A percentile compares a stretch with the other conserved stretches of the same genome.
These are phyloP conservation scores for Thermophis baileyi DNA, from an alignment of 2,113 vertebrate genomes.

Conservation along the genomic window DNA sequence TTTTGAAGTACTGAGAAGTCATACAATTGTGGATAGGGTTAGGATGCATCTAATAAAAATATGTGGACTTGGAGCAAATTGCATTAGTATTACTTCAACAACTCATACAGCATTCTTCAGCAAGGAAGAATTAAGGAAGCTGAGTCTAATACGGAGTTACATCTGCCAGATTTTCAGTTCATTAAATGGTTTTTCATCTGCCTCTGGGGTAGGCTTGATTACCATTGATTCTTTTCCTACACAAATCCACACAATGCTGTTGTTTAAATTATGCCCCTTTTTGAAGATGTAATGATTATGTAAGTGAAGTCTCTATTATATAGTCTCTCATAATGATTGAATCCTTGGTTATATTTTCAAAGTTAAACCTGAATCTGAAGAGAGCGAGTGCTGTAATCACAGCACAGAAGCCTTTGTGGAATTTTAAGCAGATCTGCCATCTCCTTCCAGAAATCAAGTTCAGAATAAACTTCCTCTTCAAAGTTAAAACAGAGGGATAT, in stretches of 20 bases:
- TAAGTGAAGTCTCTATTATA: neutral
- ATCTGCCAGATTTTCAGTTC: fast-evolving
- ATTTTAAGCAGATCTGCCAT: neutral
- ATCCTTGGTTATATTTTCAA: neutral
- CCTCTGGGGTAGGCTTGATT: constrained; percentile 36
- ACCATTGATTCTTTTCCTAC: neutral
- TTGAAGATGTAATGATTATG: neutral
- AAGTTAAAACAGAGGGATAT: neutral
- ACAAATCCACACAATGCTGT: neutral
- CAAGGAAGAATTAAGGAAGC: neutral
- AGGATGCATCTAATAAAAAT: neutral
- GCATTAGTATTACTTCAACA: neutral
- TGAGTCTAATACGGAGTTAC: neutral
- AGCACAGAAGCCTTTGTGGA: neutral
- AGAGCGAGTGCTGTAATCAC: neutral
- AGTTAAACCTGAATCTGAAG: neutral
- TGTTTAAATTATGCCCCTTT: neutral
- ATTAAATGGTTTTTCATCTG: constrained; percentile 3
- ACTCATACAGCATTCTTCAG: neutral
- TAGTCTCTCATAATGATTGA: neutral
- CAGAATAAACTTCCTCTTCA: neutral
- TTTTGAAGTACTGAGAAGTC: neutral
- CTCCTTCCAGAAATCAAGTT: neutral
- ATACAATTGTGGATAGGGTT: neutral
- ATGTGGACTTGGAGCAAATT: neutral